Conservation (phyloP, 2,113 vertebrate species). For the Mandrillus leucophaeus region DNA sequence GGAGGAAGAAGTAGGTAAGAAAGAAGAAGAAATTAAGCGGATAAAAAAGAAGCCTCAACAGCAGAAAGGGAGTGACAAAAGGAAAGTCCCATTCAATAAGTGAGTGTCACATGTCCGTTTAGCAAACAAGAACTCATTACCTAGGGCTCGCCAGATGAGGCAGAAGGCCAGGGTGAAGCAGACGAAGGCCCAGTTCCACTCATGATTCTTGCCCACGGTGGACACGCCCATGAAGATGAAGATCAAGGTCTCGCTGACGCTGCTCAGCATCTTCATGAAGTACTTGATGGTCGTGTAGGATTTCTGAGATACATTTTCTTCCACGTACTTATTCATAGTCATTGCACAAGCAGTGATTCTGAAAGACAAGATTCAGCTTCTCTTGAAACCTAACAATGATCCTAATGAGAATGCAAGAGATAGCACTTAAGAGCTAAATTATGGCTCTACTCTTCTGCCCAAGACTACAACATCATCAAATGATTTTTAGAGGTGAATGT, state of each 20-base stretch:
- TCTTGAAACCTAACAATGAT: neutral
- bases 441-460: neutral
- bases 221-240: constrained; percentile 99
- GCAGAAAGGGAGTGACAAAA: neutral
- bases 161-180: constrained; percentile 95
- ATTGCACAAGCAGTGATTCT: constrained; percentile 96
- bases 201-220: constrained; percentile 95
- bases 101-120: fast-evolving
- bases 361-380: constrained; percentile 67
- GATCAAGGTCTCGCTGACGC: constrained; percentile 97
- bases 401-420: neutral
- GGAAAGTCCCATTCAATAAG: fast-evolving
- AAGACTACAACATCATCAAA: fast-evolving
- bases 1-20: neutral
- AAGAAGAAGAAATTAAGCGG: neutral
- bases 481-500: neutral
- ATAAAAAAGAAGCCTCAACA: neutral
- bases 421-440: neutral
- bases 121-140: constrained; percentile 81
- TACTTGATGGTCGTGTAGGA: constrained; percentile 97
- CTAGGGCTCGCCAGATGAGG: constrained; percentile 93
- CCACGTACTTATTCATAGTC: constrained; percentile 98
- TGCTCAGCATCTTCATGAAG: constrained; percentile 97
- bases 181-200: constrained; percentile 98
- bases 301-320: constrained; percentile 97